These are phyloP conservation scores for Acrobasis suavella DNA, from an alignment of 2,888 invertebrate species.

Conservation along the genomic window DNA sequence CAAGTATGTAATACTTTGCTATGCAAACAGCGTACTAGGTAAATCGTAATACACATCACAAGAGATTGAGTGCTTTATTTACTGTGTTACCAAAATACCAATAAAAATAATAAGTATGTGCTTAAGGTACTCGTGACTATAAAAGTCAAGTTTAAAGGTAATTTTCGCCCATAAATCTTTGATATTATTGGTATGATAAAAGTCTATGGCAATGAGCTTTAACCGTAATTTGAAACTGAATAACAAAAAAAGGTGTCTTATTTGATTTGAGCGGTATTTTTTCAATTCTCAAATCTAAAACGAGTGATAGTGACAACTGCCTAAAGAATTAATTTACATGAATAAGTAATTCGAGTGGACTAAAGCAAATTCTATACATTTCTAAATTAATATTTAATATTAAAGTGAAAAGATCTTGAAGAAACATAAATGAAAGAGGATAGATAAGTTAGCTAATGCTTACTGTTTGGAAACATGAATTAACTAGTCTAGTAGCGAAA, in stretches of 20 bases:
- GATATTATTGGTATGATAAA: constrained; percentile 36
- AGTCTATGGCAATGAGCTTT: constrained; percentile 47
- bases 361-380: too few species aligned
- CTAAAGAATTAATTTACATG: too few species aligned
- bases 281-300: too few species aligned
- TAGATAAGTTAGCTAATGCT: not conserved
- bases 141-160: constrained; percentile 6
- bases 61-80: not conserved
- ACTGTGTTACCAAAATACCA: constrained; percentile 2
- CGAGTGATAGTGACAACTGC: too few species aligned
- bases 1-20: constrained; percentile 35
- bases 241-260: constrained; percentile 27
- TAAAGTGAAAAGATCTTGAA: too few species aligned
- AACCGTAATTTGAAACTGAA: constrained; percentile 52
- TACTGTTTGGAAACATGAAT: not conserved
- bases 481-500: not conserved
- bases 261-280: too few species aligned
- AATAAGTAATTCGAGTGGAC: too few species aligned
- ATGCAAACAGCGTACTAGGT: not conserved
- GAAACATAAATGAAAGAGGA: too few species aligned
- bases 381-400: too few species aligned
- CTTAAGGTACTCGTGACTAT: not conserved
- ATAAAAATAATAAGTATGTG: not conserved
- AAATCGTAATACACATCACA: too few species aligned
- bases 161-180: constrained; percentile 31